phyloP scores from a whole-genome alignment of 2,888 invertebrate genomes.

The Andrena marginata region DNA sequence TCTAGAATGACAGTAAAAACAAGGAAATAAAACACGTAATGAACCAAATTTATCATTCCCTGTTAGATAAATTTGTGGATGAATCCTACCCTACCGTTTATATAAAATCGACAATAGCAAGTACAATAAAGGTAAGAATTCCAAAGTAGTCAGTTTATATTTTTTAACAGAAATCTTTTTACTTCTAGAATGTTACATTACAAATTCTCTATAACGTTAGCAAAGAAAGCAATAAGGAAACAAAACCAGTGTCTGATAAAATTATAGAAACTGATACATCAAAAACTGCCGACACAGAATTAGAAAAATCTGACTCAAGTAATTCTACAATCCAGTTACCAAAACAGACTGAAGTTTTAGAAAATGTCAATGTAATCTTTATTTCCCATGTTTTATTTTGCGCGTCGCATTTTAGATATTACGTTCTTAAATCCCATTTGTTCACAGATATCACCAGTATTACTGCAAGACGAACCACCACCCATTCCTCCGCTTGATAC shows the following conservation, averaged over 20 bases:
- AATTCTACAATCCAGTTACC: neutral
- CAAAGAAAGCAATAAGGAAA: constrained; percentile 32
- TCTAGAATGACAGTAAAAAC: constrained; percentile 72
- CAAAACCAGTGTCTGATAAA: constrained; percentile 7
- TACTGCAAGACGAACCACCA: constrained; percentile 74
- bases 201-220: constrained; percentile 70
- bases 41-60: constrained; percentile 76
- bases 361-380: constrained; percentile 28
- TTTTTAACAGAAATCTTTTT: constrained; percentile 14
- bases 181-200: constrained; percentile 75
- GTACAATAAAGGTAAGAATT: constrained; percentile 74
- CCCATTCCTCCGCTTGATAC: constrained; percentile 76
- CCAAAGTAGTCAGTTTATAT: constrained; percentile 7
- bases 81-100: constrained; percentile 73
- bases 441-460: constrained; percentile 66
- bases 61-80: constrained; percentile 74
- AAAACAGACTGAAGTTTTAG: constrained; percentile 18
- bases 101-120: constrained; percentile 75
- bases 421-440: constrained; percentile 27
- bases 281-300: constrained; percentile 12
- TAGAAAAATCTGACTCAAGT: neutral
- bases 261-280: constrained; percentile 6
- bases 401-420: neutral
- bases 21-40: constrained; percentile 79
- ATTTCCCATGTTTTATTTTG: neutral